Evolutionary conservation across 2,888 invertebrate genomes (phyloP), one percentile per base, ranked within the genome.

Genomic region (Psylliodes chrysocephalus): DNA sequence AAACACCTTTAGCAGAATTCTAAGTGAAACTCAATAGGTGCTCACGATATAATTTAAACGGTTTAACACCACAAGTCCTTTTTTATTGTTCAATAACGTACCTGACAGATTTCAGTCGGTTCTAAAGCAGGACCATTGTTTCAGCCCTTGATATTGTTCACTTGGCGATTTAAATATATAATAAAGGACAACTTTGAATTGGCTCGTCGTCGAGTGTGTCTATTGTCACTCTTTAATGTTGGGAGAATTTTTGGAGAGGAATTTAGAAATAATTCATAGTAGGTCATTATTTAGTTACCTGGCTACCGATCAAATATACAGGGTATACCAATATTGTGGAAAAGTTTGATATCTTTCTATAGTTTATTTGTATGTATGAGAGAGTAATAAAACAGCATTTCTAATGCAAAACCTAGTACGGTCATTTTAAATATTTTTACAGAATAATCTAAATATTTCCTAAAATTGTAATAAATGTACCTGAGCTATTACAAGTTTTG

Each of bases 11-110:
- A 22, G 18, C n/a, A 15, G 49, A 49, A 49, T 67, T 65, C 71
- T 63, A 65, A 68, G 60, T 64, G 71, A 70, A 74, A 73, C 71
- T 75, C 73, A 70, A 75, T 74, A 71, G 75, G 66, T 64, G 42
- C 64, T 68, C 22, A 63, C 67, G 67, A 68, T 69, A 68, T 63
- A 67, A 71, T 70, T 71, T 65, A 65, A 72, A 70, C 68, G 69
- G 69, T 65, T 73, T 71, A 73, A 72, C 75, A 73, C 72, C 69
- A 74, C 74, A 72, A 73, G 68, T 64, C 69, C 71, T 72, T 71
- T 69, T 63, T 64, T 66, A 60, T 67, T 69, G 67, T 66, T 55
- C 64, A 71, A 72, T 71, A 72, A 72, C 73, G 69, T 64, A 65
- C 68, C 68, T 69, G 70, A 60, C 69, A 64, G 68, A 57, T 35